Evolutionary conservation across 2,113 vertebrate species (phyloP).

Genomic region (Scopus umbretta): DNA sequence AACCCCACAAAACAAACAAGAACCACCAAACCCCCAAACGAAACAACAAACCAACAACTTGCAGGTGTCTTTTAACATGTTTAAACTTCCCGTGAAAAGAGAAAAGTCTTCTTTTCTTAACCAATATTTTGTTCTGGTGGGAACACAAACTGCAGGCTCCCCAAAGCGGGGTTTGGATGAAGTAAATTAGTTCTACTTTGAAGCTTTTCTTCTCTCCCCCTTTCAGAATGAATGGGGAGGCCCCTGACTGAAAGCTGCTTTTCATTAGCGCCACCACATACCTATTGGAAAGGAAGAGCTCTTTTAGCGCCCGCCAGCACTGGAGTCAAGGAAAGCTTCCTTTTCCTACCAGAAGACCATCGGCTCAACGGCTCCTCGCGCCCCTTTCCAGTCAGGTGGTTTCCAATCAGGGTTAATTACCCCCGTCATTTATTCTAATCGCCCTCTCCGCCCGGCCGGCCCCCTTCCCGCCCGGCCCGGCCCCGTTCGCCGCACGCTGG

Average conservation of each 20-base stretch:
- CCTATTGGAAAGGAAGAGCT: constrained; percentile 72
- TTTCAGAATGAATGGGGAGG: constrained; percentile 73
- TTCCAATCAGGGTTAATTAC: constrained; percentile 84
- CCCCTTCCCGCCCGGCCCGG: constrained; percentile 66
- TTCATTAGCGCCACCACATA: constrained; percentile 76
- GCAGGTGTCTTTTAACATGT: background rate
- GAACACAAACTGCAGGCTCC: constrained; percentile 37
- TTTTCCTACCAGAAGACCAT: constrained; percentile 60
- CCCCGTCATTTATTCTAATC: constrained; percentile 84
- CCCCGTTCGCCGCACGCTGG: constrained; percentile 60
- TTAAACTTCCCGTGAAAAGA: background rate
- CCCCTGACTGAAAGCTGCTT: constrained; percentile 74
- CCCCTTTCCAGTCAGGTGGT: constrained; percentile 77
- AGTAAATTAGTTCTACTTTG: constrained; percentile 80
- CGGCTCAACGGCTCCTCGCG: constrained; percentile 74
- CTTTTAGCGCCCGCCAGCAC: constrained; percentile 60
- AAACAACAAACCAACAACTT: background rate
- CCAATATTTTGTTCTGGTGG: background rate
- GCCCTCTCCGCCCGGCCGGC: constrained; percentile 68
- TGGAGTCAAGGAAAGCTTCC: constrained; percentile 62
- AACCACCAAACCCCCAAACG: too few relatives aligned
- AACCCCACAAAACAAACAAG: too few relatives aligned
- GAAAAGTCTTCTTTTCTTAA: background rate
- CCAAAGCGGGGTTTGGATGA: constrained; percentile 65
- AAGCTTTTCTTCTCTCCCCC: constrained; percentile 74